Conservation (phyloP, 2,888 invertebrate genomes). For the Microplitis deprimator region DNA sequence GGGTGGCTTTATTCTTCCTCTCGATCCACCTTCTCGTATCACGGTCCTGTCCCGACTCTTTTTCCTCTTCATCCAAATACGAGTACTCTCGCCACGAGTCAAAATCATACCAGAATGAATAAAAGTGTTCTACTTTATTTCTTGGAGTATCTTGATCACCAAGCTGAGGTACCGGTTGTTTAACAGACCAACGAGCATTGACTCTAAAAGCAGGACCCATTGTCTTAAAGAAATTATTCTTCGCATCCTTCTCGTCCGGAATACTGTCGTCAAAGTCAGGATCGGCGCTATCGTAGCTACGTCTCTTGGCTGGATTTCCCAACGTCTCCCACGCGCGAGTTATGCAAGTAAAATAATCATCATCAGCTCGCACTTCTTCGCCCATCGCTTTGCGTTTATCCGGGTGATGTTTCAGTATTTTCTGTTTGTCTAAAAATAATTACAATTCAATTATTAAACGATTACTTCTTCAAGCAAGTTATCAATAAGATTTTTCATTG, state of each 20-base stretch:
- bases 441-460: background rate
- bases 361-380: constrained; percentile 88
- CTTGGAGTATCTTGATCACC: constrained; percentile 84
- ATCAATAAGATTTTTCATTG: background rate
- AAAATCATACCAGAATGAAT: constrained; percentile 98
- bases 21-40: constrained; percentile 99
- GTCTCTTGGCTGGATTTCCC: constrained; percentile 84
- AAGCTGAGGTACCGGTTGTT: constrained; percentile 86
- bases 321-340: constrained; percentile 96
- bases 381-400: constrained; percentile 96
- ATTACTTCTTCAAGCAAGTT: background rate
- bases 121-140: constrained; percentile 93
- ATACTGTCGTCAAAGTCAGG: constrained; percentile 92
- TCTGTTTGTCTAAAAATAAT: constrained; percentile 76
- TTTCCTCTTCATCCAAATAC: constrained; percentile 98
- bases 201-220: constrained; percentile 79
- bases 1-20: constrained; percentile 94
- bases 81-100: constrained; percentile 99
- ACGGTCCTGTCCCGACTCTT: constrained; percentile 96
- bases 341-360: constrained; percentile 99
- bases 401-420: constrained; percentile 96
- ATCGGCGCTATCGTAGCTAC: constrained; percentile 97
- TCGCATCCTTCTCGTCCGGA: constrained; percentile 83
- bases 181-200: constrained; percentile 93
- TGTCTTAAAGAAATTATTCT: constrained; percentile 84